Conservation (phyloP, 2,888 invertebrate species). For the Dioctria rufipes region DNA sequence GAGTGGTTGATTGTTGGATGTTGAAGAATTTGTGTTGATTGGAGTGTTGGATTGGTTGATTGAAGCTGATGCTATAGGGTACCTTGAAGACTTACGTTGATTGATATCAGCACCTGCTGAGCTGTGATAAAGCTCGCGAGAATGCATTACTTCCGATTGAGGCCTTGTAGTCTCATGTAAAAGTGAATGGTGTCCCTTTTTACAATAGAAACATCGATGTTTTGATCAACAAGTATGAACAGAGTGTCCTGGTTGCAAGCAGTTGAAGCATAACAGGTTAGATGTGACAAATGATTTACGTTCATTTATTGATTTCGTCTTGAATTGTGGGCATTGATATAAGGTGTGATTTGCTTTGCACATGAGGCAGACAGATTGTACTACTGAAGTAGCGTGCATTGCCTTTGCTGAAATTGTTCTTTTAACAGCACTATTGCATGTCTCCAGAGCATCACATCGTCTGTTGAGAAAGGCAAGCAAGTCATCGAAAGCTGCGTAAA, state of each 20-base stretch:
- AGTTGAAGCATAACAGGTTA: background rate
- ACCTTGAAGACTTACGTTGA: too few species aligned
- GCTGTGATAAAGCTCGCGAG: too few species aligned
- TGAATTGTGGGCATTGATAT: background rate
- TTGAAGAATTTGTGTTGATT: too few species aligned
- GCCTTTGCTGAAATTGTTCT: background rate
- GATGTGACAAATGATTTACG: background rate
- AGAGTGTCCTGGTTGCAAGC: background rate
- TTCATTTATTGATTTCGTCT: background rate
- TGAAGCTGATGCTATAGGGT: too few species aligned
- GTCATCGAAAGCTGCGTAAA: background rate
- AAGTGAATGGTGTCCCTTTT: background rate
- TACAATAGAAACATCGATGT: background rate
- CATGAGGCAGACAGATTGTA: too few species aligned
- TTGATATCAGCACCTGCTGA: too few species aligned
- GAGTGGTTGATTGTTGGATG: too few species aligned
- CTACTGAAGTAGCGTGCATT: background rate
- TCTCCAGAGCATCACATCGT: background rate
- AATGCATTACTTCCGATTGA: too few species aligned
- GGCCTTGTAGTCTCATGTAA: background rate
- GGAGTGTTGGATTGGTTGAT: too few species aligned
- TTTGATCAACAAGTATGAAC: background rate
- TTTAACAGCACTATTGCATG: background rate
- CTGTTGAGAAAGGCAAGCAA: background rate
- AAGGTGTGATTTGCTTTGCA: background rate